Base-by-base conservation (phyloP, 2,113 vertebrate genomes). In the Trachemys scripta region DNA sequence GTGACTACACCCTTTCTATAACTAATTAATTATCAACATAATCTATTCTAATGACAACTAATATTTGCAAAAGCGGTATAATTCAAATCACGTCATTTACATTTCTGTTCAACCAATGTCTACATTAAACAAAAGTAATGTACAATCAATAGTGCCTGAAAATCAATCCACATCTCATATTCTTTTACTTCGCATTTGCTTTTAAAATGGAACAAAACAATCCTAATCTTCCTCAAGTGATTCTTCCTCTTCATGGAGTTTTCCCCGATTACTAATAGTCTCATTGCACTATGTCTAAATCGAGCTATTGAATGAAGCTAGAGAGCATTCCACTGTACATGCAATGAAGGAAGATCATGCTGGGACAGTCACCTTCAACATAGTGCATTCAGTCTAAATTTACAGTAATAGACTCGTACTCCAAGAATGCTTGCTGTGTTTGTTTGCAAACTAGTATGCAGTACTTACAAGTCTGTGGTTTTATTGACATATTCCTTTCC, bases 401-500 rank as follows among this genome's bases (percentile, higher is more conserved):
- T 98, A 97, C 98, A 96, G 97, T 98, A 98, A 98, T 98, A 98
- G 98, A 98, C 97, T 98, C 93, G 35, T 97, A 91, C 98, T 98
- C 90, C 4, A 95, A 92, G 97, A 97, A 94, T 69, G 57, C 98
- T 98, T 98, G 98, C 98, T 98, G 98, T 96, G 98, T 98, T 98
- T 99, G 98, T 98, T 99, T 99, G 98, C 98, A 98, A 98, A 98
- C 98, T 98, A 95, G 97, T 97, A 98, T 95, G 97, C 98, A 96
- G 97, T 97, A 98, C 98, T 98, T 98, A 98, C 98, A 98, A 98
- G 98, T 98, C 97, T 97, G 98, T 98, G 98, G 98, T 98, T 98
- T 98, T 98, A 99, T 99, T 98, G 98, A 98, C 98, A 86, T 98
- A 98, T 98, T 98, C 98, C 95, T 98, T 98, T 98, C 98, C 96